Evolutionary conservation across 2,113 vertebrate species (phyloP).

Genomic region (human (Homo sapiens)): DNA sequence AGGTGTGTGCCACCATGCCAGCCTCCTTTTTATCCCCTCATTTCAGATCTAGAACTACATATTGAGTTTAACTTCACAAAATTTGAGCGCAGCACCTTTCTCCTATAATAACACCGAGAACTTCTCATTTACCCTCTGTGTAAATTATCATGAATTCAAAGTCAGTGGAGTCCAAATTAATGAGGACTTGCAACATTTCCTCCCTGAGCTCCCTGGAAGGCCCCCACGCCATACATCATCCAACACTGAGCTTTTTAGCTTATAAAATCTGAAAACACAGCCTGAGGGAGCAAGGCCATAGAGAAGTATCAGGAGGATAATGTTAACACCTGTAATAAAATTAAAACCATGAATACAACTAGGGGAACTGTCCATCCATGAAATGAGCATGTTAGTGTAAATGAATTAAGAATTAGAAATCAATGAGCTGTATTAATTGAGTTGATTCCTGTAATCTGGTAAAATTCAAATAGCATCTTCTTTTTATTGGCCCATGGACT

Average conservation of each 20-base stretch:
- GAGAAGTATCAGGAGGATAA: conserved; percentile 41
- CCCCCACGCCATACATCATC: neutral
- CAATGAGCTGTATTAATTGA: conserved; percentile 54
- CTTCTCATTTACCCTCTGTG: neutral
- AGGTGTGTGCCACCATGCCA: too few species aligned
- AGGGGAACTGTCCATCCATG: conserved; percentile 38
- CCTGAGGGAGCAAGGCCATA: conserved; percentile 2
- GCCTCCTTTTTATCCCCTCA: neutral
- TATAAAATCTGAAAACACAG: conserved; percentile 32
- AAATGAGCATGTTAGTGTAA: conserved; percentile 44
- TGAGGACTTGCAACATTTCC: neutral
- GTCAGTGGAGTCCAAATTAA: neutral
- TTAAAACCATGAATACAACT: conserved; percentile 38
- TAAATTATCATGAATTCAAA: conserved; percentile 26
- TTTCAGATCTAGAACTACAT: conserved; percentile 19
- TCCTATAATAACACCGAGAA: conserved; percentile 20
- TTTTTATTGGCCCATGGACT: neutral
- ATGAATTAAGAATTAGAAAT: conserved; percentile 61
- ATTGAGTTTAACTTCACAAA: neutral
- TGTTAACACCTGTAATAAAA: conserved; percentile 56
- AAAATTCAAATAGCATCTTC: conserved; percentile 56
- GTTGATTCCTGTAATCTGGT: conserved; percentile 38
- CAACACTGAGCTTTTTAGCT: neutral
- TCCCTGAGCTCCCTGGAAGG: conserved; percentile 24
- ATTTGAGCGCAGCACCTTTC: neutral